phyloP scores from a whole-genome alignment of 2,113 vertebrate species.

The Rhodinocichla rosea region DNA sequence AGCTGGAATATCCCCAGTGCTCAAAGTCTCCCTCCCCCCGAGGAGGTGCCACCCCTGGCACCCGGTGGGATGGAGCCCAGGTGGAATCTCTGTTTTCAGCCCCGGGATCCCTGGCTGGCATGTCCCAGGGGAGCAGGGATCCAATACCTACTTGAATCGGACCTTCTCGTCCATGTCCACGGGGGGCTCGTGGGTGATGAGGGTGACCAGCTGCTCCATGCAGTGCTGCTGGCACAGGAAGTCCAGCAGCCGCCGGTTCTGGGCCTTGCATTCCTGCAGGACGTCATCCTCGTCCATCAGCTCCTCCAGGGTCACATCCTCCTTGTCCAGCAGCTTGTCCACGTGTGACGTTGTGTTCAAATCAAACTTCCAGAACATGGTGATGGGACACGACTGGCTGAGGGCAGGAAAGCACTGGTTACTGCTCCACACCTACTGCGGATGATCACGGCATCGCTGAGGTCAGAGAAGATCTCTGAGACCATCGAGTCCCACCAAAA shows the following conservation, averaged over 20 bases:
- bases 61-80: accelerated
- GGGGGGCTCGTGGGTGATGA: slow-evolving; percentile 91
- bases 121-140: not conserved
- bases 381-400: slow-evolving; percentile 76
- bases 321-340: slow-evolving; percentile 94
- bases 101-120: not conserved
- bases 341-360: slow-evolving; percentile 92
- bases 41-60: accelerated
- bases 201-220: slow-evolving; percentile 91
- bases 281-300: slow-evolving; percentile 96
- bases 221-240: slow-evolving; percentile 92
- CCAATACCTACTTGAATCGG: slow-evolving; percentile 90
- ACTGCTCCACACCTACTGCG: accelerated
- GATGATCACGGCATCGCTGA: accelerated
- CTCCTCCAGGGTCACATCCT: slow-evolving; percentile 90
- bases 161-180: slow-evolving; percentile 91
- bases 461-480: accelerated
- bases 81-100: accelerated
- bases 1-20: accelerated
- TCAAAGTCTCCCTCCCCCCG: accelerated
- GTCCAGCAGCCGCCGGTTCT: slow-evolving; percentile 91
- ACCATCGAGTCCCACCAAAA: accelerated
- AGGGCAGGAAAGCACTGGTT: not conserved
- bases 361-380: slow-evolving; percentile 99
- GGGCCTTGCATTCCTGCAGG: slow-evolving; percentile 96